A percentile compares a stretch with the other conserved stretches of the same genome.
phyloP scores from a whole-genome alignment of 2,113 vertebrate genomes.

The Microcebus jonahi region DNA sequence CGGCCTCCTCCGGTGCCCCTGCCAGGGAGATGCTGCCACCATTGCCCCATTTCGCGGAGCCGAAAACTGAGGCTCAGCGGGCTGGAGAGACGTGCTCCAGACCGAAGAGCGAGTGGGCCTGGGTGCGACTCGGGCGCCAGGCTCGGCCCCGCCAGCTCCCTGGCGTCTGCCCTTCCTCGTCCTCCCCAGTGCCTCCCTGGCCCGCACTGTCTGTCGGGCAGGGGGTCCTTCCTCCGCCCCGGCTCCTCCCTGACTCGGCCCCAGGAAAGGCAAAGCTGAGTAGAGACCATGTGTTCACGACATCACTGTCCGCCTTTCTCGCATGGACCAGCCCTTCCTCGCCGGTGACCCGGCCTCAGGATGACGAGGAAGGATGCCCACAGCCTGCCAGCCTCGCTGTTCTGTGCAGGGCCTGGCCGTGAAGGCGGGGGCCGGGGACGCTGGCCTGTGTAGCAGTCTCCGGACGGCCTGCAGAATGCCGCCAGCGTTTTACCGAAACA shows the following conservation, averaged over 20 bases:
- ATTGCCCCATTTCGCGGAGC: background rate
- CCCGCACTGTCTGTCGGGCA: background rate
- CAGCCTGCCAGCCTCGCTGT: no score
- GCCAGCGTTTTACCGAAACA: background rate
- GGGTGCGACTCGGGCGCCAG: background rate
- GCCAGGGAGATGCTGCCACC: background rate
- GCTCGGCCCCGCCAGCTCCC: background rate
- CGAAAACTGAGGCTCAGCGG: background rate
- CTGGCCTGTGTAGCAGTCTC: background rate
- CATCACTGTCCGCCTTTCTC: background rate
- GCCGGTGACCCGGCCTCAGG: background rate
- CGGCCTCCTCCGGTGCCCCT: no score
- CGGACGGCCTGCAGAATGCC: background rate
- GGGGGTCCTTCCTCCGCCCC: no score
- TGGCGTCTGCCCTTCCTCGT: no score
- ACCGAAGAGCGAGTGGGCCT: no score
- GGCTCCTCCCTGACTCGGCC: background rate
- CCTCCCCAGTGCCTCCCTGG: background rate
- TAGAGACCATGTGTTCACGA: background rate
- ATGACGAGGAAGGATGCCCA: background rate
- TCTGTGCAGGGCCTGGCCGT: fast-evolving
- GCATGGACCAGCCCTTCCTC: background rate
- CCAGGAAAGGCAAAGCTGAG: background rate
- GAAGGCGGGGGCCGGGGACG: no score
- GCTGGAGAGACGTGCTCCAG: background rate